Percentiles rank a stretch among this genome's conserved stretches.
Conservation (phyloP, 2,888 invertebrate genomes). For the Emesis furor region DNA sequence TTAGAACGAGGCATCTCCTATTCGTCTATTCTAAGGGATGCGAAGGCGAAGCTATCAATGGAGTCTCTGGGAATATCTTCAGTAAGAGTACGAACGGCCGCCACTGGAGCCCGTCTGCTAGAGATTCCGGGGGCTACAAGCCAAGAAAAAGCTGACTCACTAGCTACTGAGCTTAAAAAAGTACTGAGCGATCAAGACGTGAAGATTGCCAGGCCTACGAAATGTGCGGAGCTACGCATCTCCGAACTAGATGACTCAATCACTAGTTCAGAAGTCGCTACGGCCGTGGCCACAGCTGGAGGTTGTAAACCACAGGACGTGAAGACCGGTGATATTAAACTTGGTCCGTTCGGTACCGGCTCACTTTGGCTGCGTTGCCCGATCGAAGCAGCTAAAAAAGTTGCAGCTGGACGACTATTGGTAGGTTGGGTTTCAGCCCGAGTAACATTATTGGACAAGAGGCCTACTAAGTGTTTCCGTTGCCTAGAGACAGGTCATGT, state of each 20-base stretch:
- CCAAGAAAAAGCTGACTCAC: background rate
- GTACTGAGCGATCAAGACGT: background rate
- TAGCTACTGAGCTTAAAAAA: background rate
- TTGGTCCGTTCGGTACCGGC: background rate
- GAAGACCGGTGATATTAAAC: conserved; percentile 30
- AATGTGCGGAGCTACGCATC: conserved; percentile 46
- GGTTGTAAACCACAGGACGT: conserved; percentile 20
- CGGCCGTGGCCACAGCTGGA: conserved; percentile 42
- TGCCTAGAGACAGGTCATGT: conserved; percentile 58
- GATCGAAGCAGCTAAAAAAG: conserved; percentile 51
- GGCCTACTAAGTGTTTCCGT: conserved; percentile 52
- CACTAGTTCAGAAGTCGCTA: conserved; percentile 25
- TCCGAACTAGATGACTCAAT: conserved; percentile 64
- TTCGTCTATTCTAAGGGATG: background rate
- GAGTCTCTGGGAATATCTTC: background rate
- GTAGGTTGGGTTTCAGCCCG: conserved; percentile 60
- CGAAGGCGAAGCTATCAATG: background rate
- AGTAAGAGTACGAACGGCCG: background rate
- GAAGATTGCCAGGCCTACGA: background rate
- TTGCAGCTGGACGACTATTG: conserved; percentile 44
- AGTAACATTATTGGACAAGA: conserved; percentile 26
- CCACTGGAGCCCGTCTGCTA: background rate
- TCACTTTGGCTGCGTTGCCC: conserved; percentile 43
- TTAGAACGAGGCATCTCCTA: background rate
- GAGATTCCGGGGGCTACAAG: background rate